Base-by-base conservation (phyloP, 1,140 invertebrate species). In the Copidosoma floridanum region DNA sequence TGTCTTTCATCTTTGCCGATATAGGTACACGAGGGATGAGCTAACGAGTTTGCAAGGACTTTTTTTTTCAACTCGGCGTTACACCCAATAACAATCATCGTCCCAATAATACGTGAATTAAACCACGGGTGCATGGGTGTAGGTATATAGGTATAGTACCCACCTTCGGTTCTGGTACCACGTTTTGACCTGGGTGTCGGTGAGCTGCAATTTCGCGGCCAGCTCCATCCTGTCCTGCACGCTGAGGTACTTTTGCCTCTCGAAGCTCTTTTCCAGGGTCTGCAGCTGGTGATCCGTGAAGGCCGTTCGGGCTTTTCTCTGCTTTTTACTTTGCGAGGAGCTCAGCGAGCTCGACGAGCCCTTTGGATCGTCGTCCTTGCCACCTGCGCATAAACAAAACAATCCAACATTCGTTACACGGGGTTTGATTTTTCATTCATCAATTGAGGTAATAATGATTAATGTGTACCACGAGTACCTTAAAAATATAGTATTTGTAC, bases 111-210 rank as follows among this genome's bases (percentile, higher is more conserved):
- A n/a, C n/a, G n/a, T n/a, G n/a, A n/a, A n/a, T n/a, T n/a, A n/a
- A n/a, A n/a, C n/a, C n/a, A n/a, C n/a, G n/a, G n/a, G n/a, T n/a
- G n/a, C n/a, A n/a, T n/a, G n/a, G n/a, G n/a, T n/a, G n/a, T n/a
- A n/a, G n/a, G n/a, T n/a, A n/a, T n/a, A n/a, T n/a, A n/a, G n/a
- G n/a, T n/a, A n/a, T n/a, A n/a, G n/a, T n/a, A n/a, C n/a, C n/a
- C 78, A 98, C 95, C 97, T 89, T 85, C 97, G 86, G 78, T 99
- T 99, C 81, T 99, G 97, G 79, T 98, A 99, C 97, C 97, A 99
- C 57, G 97, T 99, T 80, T 99, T 99, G 68, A 99, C 97, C 85
- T 99, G 97, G 12, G 97, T 99, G 77, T 99, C 97, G 8, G 93
- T 96, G 23, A 99, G 84, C 61, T 94, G 93, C 35, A 99, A 84